A percentile compares a stretch with the other conserved stretches of the same genome.
These are phyloP conservation scores for Alectoris magna DNA, from an alignment of 2,797 vertebrate species.

Conservation along the genomic window DNA sequence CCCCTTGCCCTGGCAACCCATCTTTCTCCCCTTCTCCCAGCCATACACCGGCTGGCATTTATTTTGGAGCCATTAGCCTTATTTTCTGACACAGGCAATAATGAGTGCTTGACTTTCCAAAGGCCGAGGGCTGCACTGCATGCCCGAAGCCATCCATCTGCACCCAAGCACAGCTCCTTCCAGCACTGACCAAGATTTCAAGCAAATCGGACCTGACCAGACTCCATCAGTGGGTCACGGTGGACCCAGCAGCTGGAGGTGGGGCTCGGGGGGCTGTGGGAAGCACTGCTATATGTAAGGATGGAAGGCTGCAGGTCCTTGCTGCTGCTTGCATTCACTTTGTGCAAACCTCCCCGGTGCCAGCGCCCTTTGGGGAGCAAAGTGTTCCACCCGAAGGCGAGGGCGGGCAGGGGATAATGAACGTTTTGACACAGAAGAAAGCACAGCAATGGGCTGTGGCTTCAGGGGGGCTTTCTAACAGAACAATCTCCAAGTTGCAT, in stretches of 20 bases:
- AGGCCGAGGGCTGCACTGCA: not conserved
- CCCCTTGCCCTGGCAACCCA: not conserved
- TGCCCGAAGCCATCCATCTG: not conserved
- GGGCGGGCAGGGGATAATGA: slow-evolving; percentile 47
- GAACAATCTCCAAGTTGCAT: slow-evolving; percentile 54
- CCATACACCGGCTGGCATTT: not conserved
- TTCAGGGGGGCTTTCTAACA: slow-evolving; percentile 50
- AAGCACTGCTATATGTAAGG: not conserved
- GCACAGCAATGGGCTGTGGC: slow-evolving; percentile 30
- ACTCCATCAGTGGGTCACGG: not conserved
- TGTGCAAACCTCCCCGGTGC: not conserved
- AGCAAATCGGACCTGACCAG: not conserved
- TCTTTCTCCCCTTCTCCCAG: not conserved
- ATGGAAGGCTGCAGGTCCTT: not conserved
- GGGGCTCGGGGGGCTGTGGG: rapidly evolving
- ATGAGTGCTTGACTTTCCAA: rapidly evolving
- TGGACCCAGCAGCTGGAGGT: rapidly evolving
- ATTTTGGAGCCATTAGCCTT: not conserved
- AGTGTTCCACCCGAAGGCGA: not conserved
- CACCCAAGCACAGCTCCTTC: not conserved
- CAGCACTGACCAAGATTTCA: not conserved
- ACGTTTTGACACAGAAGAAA: slow-evolving; percentile 52
- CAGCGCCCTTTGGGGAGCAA: not conserved
- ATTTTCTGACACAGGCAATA: not conserved
- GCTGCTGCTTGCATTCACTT: not conserved